Conservation (phyloP, 2,888 invertebrate genomes). For the Rhingia rostrata region DNA sequence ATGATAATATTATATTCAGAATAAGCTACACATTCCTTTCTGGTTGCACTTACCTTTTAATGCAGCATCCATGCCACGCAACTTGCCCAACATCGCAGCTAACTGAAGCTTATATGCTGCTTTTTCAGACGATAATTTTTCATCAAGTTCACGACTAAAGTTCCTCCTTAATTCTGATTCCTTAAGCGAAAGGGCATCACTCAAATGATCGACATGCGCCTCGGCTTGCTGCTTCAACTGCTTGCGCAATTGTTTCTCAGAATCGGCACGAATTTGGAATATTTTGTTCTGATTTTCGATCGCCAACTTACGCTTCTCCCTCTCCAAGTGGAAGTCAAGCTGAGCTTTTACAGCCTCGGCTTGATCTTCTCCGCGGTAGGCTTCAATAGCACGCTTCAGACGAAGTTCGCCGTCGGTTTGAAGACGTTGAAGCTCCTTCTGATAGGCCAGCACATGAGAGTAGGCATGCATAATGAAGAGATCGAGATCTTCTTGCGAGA, state of each 20-base stretch:
- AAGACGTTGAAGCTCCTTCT: conserved; percentile 89
- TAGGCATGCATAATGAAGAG: conserved; percentile 91
- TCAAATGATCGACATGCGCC: conserved; percentile 91
- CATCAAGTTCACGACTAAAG: conserved; percentile 86
- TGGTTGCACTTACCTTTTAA: conserved; percentile 85
- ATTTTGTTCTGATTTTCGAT: conserved; percentile 88
- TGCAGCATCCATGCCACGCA: conserved; percentile 90
- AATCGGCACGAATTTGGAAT: conserved; percentile 86
- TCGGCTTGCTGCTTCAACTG: conserved; percentile 93
- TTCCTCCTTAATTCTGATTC: conserved; percentile 84
- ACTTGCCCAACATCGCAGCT: conserved; percentile 88
- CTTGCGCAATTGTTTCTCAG: conserved; percentile 89
- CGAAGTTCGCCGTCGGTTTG: conserved; percentile 87
- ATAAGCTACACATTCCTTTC: background rate
- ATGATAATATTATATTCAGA: background rate
- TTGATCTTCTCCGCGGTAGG: conserved; percentile 85
- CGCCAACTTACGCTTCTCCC: conserved; percentile 87
- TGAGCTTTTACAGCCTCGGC: conserved; percentile 84
- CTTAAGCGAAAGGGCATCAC: conserved; percentile 86
- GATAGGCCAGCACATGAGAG: conserved; percentile 89
- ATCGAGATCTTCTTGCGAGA: conserved; percentile 87
- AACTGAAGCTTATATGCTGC: conserved; percentile 88
- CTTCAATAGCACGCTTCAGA: conserved; percentile 86
- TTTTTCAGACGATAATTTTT: conserved; percentile 87
- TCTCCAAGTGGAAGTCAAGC: conserved; percentile 88